Conservation (phyloP, 2,113 vertebrate species). For the Rhipidura dahli region DNA sequence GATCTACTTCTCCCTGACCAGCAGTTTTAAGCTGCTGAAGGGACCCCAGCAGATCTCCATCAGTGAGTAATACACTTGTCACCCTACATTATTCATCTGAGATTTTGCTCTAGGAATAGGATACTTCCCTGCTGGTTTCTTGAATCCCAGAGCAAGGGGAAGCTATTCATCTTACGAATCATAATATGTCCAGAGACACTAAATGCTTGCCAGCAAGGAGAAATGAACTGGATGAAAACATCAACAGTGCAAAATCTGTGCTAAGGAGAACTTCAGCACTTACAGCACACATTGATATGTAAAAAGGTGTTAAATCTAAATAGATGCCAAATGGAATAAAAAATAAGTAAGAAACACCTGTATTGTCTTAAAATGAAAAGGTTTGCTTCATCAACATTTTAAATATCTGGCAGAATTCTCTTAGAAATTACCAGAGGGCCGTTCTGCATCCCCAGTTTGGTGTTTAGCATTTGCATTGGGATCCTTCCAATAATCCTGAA, state of each 20-base stretch:
- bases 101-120: background rate
- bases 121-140: background rate
- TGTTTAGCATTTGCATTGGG: background rate
- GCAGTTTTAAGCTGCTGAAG: background rate
- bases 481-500: background rate
- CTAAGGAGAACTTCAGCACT: background rate
- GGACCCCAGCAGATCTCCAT: background rate
- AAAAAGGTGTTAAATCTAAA: background rate
- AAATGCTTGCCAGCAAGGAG: slow-evolving; percentile 1
- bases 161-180: background rate
- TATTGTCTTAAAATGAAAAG: background rate
- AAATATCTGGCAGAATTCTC: background rate
- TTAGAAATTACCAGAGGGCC: background rate
- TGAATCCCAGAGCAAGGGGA: background rate
- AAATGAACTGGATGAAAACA: background rate
- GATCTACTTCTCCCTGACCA: background rate
- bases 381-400: background rate
- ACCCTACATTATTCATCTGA: background rate
- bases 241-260: background rate
- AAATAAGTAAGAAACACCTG: background rate
- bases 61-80: background rate
- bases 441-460: background rate
- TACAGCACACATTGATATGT: background rate
- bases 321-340: background rate
- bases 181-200: background rate